Evolutionary conservation across 2,888 invertebrate species (phyloP).

Genomic region (Ormyrus rosae): DNA sequence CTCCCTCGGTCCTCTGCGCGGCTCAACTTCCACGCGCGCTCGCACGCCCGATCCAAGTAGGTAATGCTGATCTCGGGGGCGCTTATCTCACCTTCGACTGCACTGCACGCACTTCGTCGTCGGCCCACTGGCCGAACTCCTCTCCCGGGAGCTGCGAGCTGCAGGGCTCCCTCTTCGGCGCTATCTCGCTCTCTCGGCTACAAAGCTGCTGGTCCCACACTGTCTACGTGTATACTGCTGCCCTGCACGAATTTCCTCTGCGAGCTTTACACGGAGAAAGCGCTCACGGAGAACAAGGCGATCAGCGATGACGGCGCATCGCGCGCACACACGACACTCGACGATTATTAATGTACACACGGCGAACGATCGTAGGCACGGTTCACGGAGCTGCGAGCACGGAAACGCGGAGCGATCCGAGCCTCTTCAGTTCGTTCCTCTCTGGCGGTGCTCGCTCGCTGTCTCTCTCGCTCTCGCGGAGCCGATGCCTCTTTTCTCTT

Average conservation of each 20-base stretch:
- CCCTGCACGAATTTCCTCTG: no score
- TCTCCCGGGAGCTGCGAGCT: not conserved
- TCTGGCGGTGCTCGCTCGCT: constrained; percentile 31
- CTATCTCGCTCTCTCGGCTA: not conserved
- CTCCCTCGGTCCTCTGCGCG: not conserved
- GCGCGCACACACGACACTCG: not conserved
- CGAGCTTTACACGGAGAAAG: not conserved
- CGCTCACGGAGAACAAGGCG: no score
- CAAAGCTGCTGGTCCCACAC: not conserved
- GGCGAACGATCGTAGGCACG: constrained; percentile 1
- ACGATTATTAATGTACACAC: not conserved
- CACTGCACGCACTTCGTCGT: not conserved
- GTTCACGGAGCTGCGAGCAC: constrained; percentile 18
- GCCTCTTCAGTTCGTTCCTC: constrained; percentile 51
- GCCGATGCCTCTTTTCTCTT: constrained; percentile 3
- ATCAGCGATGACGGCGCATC: not conserved
- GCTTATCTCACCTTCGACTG: no score
- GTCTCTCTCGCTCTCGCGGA: constrained; percentile 9
- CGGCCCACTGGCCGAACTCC: constrained; percentile 1
- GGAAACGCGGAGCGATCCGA: constrained; percentile 44
- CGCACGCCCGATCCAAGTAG: not conserved
- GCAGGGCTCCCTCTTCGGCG: not conserved
- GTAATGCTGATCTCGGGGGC: no score
- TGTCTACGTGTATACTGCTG: no score
- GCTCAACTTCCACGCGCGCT: not conserved